Evolutionary conservation across 2,797 vertebrate genomes (phyloP).

Genomic region (Choloepus didactylus): DNA sequence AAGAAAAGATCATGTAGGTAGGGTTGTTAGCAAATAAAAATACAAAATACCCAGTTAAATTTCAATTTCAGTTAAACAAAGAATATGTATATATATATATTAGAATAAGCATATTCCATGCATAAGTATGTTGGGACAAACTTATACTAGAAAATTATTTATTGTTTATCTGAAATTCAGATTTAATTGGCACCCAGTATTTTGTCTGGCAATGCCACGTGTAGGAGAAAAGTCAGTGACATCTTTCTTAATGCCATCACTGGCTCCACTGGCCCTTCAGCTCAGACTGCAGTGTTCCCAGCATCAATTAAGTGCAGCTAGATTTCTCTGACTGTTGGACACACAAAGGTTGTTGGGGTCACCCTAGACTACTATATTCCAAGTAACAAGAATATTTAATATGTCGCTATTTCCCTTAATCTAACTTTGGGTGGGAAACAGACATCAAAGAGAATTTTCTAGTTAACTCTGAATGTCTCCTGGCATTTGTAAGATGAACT

Average conservation of each 20-base stretch:
- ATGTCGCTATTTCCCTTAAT: not conserved
- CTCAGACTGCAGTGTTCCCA: not conserved
- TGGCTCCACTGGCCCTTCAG: no score
- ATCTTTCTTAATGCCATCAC: not conserved
- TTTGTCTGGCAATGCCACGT: not conserved
- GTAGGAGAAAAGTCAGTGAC: not conserved
- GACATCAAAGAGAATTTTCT: not conserved
- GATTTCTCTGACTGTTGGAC: not conserved
- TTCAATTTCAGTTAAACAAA: not conserved
- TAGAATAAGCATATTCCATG: not conserved
- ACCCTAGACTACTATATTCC: not conserved
- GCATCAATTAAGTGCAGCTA: not conserved
- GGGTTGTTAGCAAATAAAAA: not conserved
- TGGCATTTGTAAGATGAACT: not conserved
- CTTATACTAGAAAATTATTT: not conserved
- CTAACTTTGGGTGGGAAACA: not conserved
- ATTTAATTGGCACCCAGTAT: not conserved
- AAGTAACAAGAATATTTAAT: not conserved
- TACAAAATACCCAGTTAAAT: no score
- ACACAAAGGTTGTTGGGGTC: not conserved
- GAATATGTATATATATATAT: no score
- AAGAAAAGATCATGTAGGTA: not conserved
- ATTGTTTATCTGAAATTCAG: not conserved
- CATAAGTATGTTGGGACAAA: not conserved
- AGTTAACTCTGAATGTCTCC: not conserved